phyloP scores from a whole-genome alignment of 1,140 invertebrate species.

The Caenorhabditis briggsae region DNA sequence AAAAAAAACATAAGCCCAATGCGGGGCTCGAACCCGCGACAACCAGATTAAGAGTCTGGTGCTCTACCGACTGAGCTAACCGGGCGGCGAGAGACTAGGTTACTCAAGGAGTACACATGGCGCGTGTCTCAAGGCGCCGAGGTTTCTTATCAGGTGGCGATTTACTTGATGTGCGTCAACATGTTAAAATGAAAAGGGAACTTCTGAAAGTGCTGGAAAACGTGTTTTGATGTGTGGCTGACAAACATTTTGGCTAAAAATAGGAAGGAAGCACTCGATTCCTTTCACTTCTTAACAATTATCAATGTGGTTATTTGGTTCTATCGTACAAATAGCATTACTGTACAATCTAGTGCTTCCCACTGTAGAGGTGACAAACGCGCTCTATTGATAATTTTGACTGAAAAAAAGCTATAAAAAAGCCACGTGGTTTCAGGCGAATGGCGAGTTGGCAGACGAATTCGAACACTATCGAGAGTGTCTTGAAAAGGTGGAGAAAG shows the following conservation, averaged over 20 bases:
- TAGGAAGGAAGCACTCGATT: neutral
- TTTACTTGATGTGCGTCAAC: too few species aligned
- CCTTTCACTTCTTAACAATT: neutral
- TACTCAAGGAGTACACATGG: too few species aligned
- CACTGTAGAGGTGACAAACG: neutral
- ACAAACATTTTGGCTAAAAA: neutral
- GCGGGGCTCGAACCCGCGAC: conserved; percentile 77
- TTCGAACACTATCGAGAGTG: conserved; percentile 31
- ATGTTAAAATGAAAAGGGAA: too few species aligned
- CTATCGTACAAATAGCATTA: conserved; percentile 19
- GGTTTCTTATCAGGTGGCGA: too few species aligned
- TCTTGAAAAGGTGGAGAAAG: conserved; percentile 16
- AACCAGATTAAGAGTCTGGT: conserved; percentile 65
- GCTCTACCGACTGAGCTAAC: conserved; percentile 55
- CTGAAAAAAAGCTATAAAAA: neutral
- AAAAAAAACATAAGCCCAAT: conserved; percentile 68
- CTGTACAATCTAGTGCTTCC: neutral
- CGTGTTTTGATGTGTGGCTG: neutral
- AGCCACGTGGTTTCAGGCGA: neutral
- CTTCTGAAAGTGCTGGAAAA: neutral
- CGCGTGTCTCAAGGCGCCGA: too few species aligned
- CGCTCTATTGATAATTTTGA: neutral
- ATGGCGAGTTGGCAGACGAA: conserved; percentile 12
- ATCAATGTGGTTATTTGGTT: conserved; percentile 15
- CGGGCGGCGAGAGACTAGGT: conserved; percentile 19